Evolutionary conservation across 2,888 invertebrate species (phyloP), one percentile per base, ranked within the genome.

Genomic region (Abscondita cerata): DNA sequence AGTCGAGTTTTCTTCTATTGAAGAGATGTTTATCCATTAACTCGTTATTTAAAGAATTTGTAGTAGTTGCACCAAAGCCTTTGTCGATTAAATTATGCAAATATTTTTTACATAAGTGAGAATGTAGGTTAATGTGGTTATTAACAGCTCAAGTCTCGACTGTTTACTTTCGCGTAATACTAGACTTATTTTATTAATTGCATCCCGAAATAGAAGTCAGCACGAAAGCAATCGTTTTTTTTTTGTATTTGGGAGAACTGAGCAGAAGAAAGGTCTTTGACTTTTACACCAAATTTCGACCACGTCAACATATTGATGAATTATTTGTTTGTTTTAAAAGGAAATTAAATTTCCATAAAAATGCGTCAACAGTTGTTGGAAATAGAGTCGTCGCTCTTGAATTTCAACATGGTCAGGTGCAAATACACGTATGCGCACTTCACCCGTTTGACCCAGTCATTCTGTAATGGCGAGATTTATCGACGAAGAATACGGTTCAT

Each of bases 301-400:
- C 19, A 16, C 18, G 36, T 9, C 3, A 36, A 9, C 12, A 9
- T 36, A 36, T 12, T 36, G 36, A 36, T 36, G 11, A 25, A 4
- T n/a, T n/a, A n/a, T 25, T 36, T 12, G 12, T 36, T 36, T 36
- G 12, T 12, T 44, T 18, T 19, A 44, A 44, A 18, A 44, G 18
- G 18, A 44, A 44, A 44, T 44, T 44, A 44, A 18, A 44, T 44
- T 44, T 44, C 18, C 44, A 44, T 44, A 25, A 25, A 25, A 25
- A 25, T 6, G 12, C 36, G 36, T 36, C 44, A 18, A 40, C n/a
- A 12, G 19, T 44, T 44, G 19, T n/a, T n/a, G n/a, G n/a, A n/a
- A n/a, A n/a, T n/a, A n/a, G 18, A 44, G 44, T 44, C 19, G 44
- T 44, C n/a, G 44, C 6, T 44, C 44, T 44, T 44, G 44, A 44